Evolutionary conservation across 1,140 invertebrate species (phyloP).

Genomic region (Hetaerina americana): DNA sequence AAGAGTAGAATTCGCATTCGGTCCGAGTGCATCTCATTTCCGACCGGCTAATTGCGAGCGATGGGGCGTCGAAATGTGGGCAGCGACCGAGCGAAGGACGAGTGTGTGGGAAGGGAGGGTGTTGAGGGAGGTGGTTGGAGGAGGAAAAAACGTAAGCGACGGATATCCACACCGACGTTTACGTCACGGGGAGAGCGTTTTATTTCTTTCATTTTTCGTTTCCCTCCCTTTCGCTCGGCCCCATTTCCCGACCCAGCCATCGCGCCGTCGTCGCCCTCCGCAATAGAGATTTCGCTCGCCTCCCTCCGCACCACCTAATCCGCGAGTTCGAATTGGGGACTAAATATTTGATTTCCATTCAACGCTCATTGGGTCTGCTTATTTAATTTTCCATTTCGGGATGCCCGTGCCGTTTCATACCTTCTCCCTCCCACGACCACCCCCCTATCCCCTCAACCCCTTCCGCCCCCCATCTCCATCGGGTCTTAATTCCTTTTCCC

Average conservation of each 20-base stretch:
- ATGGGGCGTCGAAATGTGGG: background rate
- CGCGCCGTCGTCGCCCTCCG: background rate
- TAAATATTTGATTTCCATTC: conserved; percentile 1
- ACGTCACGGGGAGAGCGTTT: too few relatives aligned
- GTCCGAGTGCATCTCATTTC: background rate
- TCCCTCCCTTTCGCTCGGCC: too few relatives aligned
- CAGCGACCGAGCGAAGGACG: background rate
- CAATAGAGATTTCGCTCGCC: background rate
- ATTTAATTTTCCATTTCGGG: background rate
- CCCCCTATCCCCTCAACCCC: too few relatives aligned
- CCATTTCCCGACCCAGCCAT: background rate
- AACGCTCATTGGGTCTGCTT: background rate
- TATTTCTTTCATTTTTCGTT: too few relatives aligned
- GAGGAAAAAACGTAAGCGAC: too few relatives aligned
- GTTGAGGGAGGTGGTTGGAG: too few relatives aligned
- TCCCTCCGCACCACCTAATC: background rate
- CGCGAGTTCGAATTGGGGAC: background rate
- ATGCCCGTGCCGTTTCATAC: too few relatives aligned
- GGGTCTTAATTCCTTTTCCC: background rate
- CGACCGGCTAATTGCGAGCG: background rate
- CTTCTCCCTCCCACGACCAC: too few relatives aligned
- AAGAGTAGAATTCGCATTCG: background rate
- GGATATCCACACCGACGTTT: too few relatives aligned
- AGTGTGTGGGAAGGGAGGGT: background rate
- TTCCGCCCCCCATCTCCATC: too few relatives aligned